Percentiles rank a stretch among this genome's conserved stretches.
Evolutionary conservation across 2,888 invertebrate genomes (phyloP).

Genomic region (Copidosoma aretas): DNA sequence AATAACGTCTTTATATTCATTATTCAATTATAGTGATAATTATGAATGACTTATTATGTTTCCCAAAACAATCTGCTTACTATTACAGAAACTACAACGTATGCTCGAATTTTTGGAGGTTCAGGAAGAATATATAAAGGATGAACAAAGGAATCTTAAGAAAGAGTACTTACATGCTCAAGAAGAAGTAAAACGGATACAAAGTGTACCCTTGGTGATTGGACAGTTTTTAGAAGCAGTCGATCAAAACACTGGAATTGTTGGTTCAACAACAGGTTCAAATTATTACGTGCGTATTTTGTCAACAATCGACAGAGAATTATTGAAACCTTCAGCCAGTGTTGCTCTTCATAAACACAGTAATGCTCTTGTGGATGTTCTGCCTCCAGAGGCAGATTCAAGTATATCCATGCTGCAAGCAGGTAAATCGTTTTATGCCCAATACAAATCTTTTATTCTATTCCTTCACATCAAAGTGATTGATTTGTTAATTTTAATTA

Average conservation of each 20-base stretch:
- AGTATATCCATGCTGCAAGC: conserved; percentile 98
- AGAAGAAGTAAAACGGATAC: conserved; percentile 97
- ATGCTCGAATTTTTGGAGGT: conserved; percentile 97
- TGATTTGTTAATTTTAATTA: conserved; percentile 4
- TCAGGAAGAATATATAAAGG: conserved; percentile 99
- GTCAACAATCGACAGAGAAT: conserved; percentile 96
- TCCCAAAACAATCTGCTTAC: neutral
- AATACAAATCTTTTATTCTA: conserved; percentile 8
- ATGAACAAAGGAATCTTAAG: conserved; percentile 97
- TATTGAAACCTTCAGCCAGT: conserved; percentile 96
- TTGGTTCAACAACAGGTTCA: conserved; percentile 98
- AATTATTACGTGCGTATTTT: conserved; percentile 99
- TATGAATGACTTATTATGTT: neutral
- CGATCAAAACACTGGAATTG: conserved; percentile 99
- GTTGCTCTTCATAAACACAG: conserved; percentile 99
- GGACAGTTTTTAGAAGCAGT: conserved; percentile 99
- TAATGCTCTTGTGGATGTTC: conserved; percentile 98
- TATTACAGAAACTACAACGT: conserved; percentile 84
- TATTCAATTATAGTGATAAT: neutral
- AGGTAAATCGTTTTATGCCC: conserved; percentile 64
- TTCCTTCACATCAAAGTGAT: neutral
- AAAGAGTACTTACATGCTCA: conserved; percentile 99
- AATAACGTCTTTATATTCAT: neutral
- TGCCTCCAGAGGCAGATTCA: conserved; percentile 98
- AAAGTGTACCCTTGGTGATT: conserved; percentile 97